These are phyloP conservation scores for Chrysopilus asiliformis DNA, from an alignment of 2,888 invertebrate species.

Conservation along the genomic window DNA sequence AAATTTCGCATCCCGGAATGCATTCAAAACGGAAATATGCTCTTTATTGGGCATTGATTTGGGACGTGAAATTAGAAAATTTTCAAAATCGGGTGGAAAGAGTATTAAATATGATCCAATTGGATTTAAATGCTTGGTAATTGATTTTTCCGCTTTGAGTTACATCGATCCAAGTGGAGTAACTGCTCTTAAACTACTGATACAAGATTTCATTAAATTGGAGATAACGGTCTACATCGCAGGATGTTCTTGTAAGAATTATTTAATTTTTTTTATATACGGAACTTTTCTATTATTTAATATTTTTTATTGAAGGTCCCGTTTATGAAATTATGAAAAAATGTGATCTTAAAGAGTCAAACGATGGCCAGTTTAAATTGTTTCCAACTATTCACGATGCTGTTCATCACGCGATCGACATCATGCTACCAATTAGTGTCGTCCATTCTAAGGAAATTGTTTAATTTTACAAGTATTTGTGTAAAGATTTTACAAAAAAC, in stretches of 20 bases:
- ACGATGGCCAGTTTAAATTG: conserved; percentile 25
- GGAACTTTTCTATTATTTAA: too few species aligned
- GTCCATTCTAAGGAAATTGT: conserved; percentile 5
- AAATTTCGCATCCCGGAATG: conserved; percentile 44
- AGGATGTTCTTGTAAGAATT: conserved; percentile 32
- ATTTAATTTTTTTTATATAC: neutral
- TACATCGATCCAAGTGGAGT: conserved; percentile 46
- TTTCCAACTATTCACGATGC: conserved; percentile 21
- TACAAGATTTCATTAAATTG: conserved; percentile 38
- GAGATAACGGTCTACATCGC: conserved; percentile 39
- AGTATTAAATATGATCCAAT: conserved; percentile 10
- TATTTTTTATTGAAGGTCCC: conserved; percentile 17
- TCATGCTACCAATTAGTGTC: conserved; percentile 9
- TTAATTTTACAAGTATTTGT: too few species aligned
- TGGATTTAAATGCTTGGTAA: conserved; percentile 30
- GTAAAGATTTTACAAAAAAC: too few species aligned
- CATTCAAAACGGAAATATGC: conserved; percentile 28
- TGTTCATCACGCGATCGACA: conserved; percentile 12
- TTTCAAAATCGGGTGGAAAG: conserved; percentile 2
- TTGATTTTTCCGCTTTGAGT: conserved; percentile 45
- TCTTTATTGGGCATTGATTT: conserved; percentile 13
- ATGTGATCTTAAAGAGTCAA: conserved; percentile 27
- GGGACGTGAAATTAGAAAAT: conserved; percentile 12
- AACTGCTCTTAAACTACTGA: conserved; percentile 34
- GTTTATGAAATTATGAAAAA: conserved; percentile 32